Percentiles rank a stretch among this genome's conserved stretches.
phyloP scores from a whole-genome alignment of 1,140 invertebrate genomes.

The Venustaconcha ellipsiformis region DNA sequence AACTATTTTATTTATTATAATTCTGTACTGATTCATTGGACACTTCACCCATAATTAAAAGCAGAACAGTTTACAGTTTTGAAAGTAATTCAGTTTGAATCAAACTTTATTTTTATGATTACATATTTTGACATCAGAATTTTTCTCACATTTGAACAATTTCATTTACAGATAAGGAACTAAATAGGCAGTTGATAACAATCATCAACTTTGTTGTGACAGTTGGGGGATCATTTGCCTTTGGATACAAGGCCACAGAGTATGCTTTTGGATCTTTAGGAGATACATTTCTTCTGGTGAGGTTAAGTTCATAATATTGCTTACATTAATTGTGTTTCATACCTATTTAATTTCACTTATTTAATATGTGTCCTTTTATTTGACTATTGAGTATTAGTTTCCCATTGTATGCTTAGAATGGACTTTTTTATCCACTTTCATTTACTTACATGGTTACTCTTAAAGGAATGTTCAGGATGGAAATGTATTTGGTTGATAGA shows the following conservation, averaged over 20 bases:
- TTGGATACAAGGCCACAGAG: conserved; percentile 68
- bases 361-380: too few species aligned
- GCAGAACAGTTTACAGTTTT: not conserved
- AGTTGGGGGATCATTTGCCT: conserved; percentile 70
- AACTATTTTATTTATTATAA: too few species aligned
- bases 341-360: too few species aligned
- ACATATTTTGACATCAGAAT: not conserved
- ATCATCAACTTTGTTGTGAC: conserved; percentile 70
- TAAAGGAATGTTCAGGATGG: too few species aligned
- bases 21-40: not conserved
- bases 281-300: too few species aligned
- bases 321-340: too few species aligned
- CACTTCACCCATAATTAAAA: not conserved
- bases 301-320: too few species aligned
- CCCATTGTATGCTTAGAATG: conserved; percentile 10
- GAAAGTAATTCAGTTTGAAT: not conserved
- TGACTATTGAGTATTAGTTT: too few species aligned
- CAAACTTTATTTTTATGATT: too few species aligned
- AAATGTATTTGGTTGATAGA: too few species aligned
- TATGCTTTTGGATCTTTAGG: conserved; percentile 30
- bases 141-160: conserved; percentile 20
- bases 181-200: conserved; percentile 69
- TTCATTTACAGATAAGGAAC: conserved; percentile 57
- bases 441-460: not conserved
- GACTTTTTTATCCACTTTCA: not conserved